phyloP scores from a whole-genome alignment of 64 coral and sea anemone species.

The Orbicella faveolata region DNA sequence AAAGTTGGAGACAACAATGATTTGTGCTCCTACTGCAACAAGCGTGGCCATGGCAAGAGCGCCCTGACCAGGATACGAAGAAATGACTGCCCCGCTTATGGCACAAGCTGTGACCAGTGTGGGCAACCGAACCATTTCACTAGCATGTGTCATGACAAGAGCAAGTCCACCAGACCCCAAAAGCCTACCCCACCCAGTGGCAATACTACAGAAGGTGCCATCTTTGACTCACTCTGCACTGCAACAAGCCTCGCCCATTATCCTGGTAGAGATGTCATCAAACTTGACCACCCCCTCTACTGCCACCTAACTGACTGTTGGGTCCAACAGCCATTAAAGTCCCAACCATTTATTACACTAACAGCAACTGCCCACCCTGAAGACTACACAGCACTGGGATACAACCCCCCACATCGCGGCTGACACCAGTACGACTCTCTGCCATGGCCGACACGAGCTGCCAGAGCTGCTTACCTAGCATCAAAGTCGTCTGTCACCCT shows the following conservation, averaged over 20 bases:
- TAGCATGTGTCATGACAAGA: background rate
- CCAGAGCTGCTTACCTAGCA: constrained; percentile 46
- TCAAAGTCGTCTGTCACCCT: constrained; percentile 31
- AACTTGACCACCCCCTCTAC: background rate
- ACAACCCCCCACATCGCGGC: constrained; percentile 10
- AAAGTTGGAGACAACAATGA: background rate
- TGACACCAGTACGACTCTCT: background rate
- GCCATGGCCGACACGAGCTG: constrained; percentile 63
- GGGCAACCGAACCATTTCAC: background rate
- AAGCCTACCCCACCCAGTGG: background rate
- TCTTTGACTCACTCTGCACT: constrained; percentile 55
- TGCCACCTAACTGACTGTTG: background rate
- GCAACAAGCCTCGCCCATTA: background rate
- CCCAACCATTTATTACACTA: constrained; percentile 18
- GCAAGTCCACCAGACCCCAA: background rate
- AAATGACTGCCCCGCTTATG: too few relatives aligned
- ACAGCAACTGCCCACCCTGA: constrained; percentile 35
- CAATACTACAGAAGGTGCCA: constrained; percentile 17
- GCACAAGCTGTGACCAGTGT: too few relatives aligned
- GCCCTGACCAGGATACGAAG: too few relatives aligned
- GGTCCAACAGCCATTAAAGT: background rate
- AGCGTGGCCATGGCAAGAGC: background rate
- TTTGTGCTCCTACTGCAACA: background rate
- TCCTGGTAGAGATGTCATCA: background rate
- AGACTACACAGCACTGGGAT: constrained; percentile 52